Conservation (phyloP, 2,888 invertebrate genomes). For the Cistogaster globosa region DNA sequence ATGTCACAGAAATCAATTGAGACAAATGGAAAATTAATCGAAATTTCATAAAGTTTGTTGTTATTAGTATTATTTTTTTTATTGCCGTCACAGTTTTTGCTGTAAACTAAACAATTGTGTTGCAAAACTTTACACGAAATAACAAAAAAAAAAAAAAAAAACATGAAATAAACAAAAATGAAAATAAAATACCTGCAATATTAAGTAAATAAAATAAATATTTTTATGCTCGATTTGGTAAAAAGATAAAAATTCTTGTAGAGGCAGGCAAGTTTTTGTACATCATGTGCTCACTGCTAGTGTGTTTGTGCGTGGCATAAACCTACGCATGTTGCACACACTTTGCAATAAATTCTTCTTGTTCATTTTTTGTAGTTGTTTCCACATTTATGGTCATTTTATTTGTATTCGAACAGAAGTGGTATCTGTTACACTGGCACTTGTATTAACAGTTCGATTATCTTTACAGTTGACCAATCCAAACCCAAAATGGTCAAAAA, state of each 20-base stretch:
- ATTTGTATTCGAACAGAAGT: constrained; percentile 14
- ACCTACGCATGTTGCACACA: constrained; percentile 65
- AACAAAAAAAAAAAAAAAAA: constrained; percentile 42
- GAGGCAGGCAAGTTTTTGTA: neutral
- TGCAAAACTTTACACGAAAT: constrained; percentile 14
- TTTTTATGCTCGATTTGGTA: constrained; percentile 69
- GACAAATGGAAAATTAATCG: constrained; percentile 71
- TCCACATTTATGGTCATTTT: constrained; percentile 52
- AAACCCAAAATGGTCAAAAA: constrained; percentile 43
- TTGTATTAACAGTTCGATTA: constrained; percentile 18
- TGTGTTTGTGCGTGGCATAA: constrained; percentile 52
- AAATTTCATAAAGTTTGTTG: constrained; percentile 28
- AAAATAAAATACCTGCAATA: constrained; percentile 15
- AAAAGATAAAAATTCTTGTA: constrained; percentile 10
- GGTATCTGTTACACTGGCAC: constrained; percentile 30
- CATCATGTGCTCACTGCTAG: neutral
- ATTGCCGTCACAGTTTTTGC: constrained; percentile 16
- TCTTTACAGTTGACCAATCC: constrained; percentile 28
- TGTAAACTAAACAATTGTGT: constrained; percentile 44
- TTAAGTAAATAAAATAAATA: constrained; percentile 48
- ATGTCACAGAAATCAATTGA: constrained; percentile 63
- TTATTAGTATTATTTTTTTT: constrained; percentile 37
- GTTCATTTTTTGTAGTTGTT: constrained; percentile 24
- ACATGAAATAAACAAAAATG: constrained; percentile 16
- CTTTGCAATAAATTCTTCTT: constrained; percentile 52